Evolutionary conservation across 2,113 vertebrate genomes (phyloP).

Genomic region (Heterotis niloticus): DNA sequence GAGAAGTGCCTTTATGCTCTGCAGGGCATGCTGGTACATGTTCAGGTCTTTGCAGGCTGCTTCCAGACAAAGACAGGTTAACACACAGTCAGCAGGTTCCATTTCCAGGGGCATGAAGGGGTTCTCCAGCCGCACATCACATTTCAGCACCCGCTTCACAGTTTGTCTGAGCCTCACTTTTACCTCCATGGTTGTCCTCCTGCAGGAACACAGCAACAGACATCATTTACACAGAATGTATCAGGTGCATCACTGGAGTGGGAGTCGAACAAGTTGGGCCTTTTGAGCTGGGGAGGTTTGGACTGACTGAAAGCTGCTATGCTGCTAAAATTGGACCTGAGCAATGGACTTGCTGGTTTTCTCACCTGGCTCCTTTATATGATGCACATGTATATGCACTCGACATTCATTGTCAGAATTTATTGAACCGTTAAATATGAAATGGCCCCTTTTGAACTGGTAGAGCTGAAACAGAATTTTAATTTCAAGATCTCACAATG

Average conservation of each 20-base stretch:
- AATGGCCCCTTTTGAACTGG: no score
- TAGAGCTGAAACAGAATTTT: no score
- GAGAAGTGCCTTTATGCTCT: slow-evolving; percentile 46
- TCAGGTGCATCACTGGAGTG: neutral
- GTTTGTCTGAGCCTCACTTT: slow-evolving; percentile 49
- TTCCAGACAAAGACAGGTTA: slow-evolving; percentile 59
- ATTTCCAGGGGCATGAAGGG: slow-evolving; percentile 25
- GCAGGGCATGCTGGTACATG: slow-evolving; percentile 36
- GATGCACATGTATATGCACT: no score
- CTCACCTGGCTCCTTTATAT: no score
- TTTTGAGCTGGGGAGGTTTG: no score
- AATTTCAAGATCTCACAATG: no score
- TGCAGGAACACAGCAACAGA: slow-evolving; percentile 1
- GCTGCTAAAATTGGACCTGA: no score
- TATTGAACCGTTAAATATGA: no score
- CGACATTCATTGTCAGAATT: no score
- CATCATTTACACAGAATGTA: neutral
- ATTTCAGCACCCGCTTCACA: slow-evolving; percentile 38
- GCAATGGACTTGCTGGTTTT: no score
- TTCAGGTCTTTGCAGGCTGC: slow-evolving; percentile 52
- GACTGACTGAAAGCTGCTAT: no score
- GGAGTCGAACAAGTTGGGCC: no score
- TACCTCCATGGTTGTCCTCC: slow-evolving; percentile 44
- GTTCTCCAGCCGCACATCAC: slow-evolving; percentile 57
- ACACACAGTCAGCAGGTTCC: slow-evolving; percentile 46